These are phyloP conservation scores for Menidia beryllina DNA, from an alignment of 2,113 vertebrate genomes.

Conservation along the genomic window DNA sequence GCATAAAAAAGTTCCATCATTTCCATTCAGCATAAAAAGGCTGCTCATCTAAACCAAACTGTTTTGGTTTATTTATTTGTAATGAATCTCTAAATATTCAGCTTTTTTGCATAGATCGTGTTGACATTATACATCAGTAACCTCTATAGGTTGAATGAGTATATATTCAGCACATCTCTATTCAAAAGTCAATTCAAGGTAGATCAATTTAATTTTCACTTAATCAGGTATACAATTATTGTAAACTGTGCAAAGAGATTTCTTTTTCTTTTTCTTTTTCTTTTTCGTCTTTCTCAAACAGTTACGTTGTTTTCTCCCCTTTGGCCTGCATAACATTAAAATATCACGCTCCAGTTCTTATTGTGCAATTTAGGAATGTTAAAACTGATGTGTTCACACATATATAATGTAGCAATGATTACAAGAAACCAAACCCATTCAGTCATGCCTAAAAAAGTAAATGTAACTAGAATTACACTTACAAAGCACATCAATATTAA, in stretches of 20 bases:
- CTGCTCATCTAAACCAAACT: background rate
- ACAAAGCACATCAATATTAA: slow-evolving; percentile 11
- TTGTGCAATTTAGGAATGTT: slow-evolving; percentile 9
- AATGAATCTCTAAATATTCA: too few species aligned
- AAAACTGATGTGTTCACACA: slow-evolving; percentile 30
- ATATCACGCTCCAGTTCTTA: slow-evolving; percentile 47
- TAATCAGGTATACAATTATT: background rate
- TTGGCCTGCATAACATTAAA: background rate
- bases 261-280: too few species aligned
- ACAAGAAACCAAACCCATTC: slow-evolving; percentile 16
- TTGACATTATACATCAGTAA: too few species aligned
- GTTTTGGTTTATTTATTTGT: too few species aligned
- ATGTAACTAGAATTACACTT: slow-evolving; percentile 15
- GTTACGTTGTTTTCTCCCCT: background rate
- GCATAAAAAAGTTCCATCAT: slow-evolving; percentile 22
- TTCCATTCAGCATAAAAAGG: background rate
- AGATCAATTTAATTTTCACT: background rate
- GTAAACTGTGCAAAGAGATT: too few species aligned
- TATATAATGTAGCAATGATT: slow-evolving; percentile 14
- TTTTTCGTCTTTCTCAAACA: too few species aligned
- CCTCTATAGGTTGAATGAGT: background rate
- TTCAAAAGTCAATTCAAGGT: background rate
- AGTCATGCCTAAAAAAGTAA: slow-evolving; percentile 39
- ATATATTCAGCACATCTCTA: background rate
- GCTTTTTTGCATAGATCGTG: background rate